These are phyloP conservation scores for Triplophysa rosa DNA, from an alignment of 2,113 vertebrate species.

Conservation along the genomic window DNA sequence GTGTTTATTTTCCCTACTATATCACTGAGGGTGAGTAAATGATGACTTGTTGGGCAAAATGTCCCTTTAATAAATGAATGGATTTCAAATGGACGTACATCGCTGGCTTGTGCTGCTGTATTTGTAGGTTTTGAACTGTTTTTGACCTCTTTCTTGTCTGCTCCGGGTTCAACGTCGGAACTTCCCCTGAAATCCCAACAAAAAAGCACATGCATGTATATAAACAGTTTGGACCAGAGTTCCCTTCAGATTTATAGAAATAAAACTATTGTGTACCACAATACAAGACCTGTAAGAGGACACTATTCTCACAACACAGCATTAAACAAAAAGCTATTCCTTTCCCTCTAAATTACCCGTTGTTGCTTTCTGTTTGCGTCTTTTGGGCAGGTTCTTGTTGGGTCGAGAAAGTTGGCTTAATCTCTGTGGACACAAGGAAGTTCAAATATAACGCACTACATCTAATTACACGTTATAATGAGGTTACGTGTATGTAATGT, in stretches of 20 bases:
- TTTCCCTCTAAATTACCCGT: constrained; percentile 25
- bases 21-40: too few species aligned
- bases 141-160: constrained; percentile 80
- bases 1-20: too few species aligned
- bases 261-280: background rate
- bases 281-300: background rate
- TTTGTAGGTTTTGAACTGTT: constrained; percentile 80
- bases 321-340: too few species aligned
- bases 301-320: background rate
- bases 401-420: constrained; percentile 39
- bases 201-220: background rate
- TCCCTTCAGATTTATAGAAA: background rate
- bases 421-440: constrained; percentile 31
- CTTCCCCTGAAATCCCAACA: constrained; percentile 62
- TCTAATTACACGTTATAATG: background rate
- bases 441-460: background rate
- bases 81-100: constrained; percentile 75
- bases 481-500: background rate
- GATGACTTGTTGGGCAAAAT: too few species aligned
- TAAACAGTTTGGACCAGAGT: background rate
- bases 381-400: constrained; percentile 55
- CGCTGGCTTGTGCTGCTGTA: constrained; percentile 82
- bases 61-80: background rate
- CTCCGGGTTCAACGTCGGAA: constrained; percentile 73
- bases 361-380: constrained; percentile 17